A percentile compares a stretch with the other conserved stretches of the same genome.
Evolutionary conservation across 2,797 vertebrate species (phyloP).

Genomic region (Rhincodon typus): DNA sequence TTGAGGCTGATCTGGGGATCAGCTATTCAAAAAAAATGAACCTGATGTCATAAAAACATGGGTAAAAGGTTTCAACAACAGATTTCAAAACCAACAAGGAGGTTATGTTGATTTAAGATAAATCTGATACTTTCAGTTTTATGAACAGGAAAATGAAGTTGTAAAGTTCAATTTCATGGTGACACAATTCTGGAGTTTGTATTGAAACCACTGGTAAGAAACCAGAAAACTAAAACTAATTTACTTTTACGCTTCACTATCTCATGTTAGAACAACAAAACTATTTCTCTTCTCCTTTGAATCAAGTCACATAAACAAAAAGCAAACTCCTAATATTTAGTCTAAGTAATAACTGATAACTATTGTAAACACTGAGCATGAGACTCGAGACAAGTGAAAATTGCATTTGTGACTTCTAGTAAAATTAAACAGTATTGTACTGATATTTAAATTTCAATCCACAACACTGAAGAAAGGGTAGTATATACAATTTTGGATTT

Average conservation of each 20-base stretch:
- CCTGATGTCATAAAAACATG: not conserved
- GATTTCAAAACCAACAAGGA: not conserved
- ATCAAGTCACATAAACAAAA: not conserved
- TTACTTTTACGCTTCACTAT: not conserved
- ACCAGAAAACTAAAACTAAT: not conserved
- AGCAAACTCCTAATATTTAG: not conserved
- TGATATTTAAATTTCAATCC: not conserved
- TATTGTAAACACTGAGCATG: not conserved
- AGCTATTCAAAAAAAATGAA: not conserved
- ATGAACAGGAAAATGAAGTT: not conserved
- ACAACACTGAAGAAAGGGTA: too few species aligned
- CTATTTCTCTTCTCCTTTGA: not conserved
- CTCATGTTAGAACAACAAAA: not conserved
- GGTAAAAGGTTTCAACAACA: not conserved
- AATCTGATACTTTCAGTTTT: not conserved
- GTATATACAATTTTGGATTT: too few species aligned
- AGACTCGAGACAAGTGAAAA: not conserved
- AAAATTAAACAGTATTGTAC: not conserved
- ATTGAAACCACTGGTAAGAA: not conserved
- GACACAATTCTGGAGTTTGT: not conserved
- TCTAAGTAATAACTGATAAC: not conserved
- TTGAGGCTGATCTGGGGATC: not conserved
- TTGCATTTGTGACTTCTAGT: not conserved
- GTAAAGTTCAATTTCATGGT: not conserved
- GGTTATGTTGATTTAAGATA: not conserved